phyloP scores from a whole-genome alignment of 37 sponge, comb jelly and placozoan species.

The Chondrilla cf. caribensis region DNA sequence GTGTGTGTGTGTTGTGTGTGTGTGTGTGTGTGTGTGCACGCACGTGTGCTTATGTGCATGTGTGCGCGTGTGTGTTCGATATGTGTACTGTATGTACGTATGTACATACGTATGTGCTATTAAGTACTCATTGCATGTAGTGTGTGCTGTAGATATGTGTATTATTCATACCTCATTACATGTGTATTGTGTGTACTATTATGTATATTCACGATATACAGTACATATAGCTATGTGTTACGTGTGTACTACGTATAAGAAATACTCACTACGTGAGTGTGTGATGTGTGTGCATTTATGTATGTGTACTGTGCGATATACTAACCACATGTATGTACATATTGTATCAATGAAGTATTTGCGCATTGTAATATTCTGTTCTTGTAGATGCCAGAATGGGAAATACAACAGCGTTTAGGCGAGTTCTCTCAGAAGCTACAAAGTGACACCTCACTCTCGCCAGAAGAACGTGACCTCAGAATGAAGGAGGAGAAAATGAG shows the following conservation, averaged over 20 bases:
- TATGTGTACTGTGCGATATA: no score
- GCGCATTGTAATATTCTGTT: no score
- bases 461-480: constrained; percentile 49
- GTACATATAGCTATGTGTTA: no score
- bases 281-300: background rate
- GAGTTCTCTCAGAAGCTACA: constrained; percentile 38
- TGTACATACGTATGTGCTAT: no score
- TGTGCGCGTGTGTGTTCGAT: constrained; percentile 5
- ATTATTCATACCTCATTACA: background rate
- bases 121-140: no score
- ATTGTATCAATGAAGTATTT: no score
- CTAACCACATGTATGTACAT: no score
- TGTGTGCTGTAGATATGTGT: background rate
- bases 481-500: constrained; percentile 82
- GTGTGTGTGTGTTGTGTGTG: constrained; percentile 12
- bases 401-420: constrained; percentile 38
- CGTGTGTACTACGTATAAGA: no score
- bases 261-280: no score
- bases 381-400: constrained; percentile 31
- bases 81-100: background rate
- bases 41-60: background rate
- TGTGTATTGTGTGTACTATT: no score
- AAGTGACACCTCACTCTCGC: constrained; percentile 34
- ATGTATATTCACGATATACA: no score
- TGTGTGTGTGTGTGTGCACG: background rate